A percentile compares a stretch with the other conserved stretches of the same genome.
Conservation (phyloP, 2,888 invertebrate species). For the Luperina nickerlii region DNA sequence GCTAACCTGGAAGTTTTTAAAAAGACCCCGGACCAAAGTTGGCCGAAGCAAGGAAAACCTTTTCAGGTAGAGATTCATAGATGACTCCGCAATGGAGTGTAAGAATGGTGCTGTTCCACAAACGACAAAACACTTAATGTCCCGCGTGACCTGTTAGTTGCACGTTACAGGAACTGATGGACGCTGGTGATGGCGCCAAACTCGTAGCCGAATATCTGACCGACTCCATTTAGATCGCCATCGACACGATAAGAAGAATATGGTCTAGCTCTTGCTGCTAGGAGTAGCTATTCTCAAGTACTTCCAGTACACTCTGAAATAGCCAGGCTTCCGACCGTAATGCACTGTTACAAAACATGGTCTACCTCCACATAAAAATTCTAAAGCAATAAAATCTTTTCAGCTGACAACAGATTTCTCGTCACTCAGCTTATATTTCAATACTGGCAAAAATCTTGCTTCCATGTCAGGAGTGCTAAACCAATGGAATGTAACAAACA, state of each 20-base stretch:
- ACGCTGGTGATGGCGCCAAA: no score
- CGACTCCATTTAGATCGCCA: not conserved
- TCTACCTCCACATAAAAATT: not conserved
- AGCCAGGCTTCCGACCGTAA: no score
- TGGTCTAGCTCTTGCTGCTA: not conserved
- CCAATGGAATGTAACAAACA: no score
- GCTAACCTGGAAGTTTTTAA: not conserved
- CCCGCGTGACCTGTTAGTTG: not conserved
- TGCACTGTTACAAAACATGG: not conserved
- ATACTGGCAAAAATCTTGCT: conserved; percentile 29
- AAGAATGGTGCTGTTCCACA: not conserved
- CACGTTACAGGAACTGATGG: not conserved
- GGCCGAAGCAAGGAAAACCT: not conserved
- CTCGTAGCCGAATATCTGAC: not conserved
- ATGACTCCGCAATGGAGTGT: not conserved
- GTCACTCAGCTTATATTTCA: conserved; percentile 45
- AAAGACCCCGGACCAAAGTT: not conserved
- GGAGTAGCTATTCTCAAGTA: not conserved
- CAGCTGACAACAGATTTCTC: conserved; percentile 20
- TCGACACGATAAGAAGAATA: not conserved
- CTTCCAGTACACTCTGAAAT: not conserved
- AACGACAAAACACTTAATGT: not conserved
- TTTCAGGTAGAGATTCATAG: not conserved
- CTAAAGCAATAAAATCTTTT: conserved; percentile 20
- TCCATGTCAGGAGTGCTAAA: conserved; percentile 19